Base-by-base conservation (phyloP, 2,888 invertebrate genomes). In the Abrostola triplasia region DNA sequence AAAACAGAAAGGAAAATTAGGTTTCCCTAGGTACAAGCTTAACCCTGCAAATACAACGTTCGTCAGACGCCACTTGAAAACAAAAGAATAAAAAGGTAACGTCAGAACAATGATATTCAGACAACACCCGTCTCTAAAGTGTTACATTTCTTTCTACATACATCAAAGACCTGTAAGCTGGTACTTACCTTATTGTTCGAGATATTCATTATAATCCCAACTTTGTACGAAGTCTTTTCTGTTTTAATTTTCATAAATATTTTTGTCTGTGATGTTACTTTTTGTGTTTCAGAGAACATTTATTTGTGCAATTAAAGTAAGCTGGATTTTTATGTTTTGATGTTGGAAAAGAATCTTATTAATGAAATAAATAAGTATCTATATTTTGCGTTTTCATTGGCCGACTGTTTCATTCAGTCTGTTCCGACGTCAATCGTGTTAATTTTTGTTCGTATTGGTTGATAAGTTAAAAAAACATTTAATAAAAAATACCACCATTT, bases 131-230 rank as follows among this genome's bases (percentile, higher is more conserved):
- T 44, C 13, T 24, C 36, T 2, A 44, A 36, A 58, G 35, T 41
- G 12, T 42, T 40, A 57, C 49, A 49, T 35, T 64, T 63, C 10
- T 54, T 42, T 37, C 37, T 12, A 6, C 40, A 24, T 6, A 8
- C 54, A 36, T 44, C 56, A 65, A 52, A 55, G 13, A n/a, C 37
- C 24, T 42, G 12, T 0, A 7, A 8, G 10, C 11, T 37, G 13
- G 56, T 58, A 24, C 24, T 51, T 51, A 37, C n/a, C 24, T 44
- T 37, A 36, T 52, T 44, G 36, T 47, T n/a, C 40, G 7, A 52
- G 44, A 59, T 52, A 48, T 58, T 62, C 50, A 58, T 62, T 58
- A 62, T 59, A 55, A 55, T 51, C 10, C 13, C 47, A 67, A 59
- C 44, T 61, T 67, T 42, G 24, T 62, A 11, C 5, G 53, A 57